These are phyloP conservation scores for Cynopterus sphinx DNA, from an alignment of 2,797 vertebrate species.

Conservation along the genomic window DNA sequence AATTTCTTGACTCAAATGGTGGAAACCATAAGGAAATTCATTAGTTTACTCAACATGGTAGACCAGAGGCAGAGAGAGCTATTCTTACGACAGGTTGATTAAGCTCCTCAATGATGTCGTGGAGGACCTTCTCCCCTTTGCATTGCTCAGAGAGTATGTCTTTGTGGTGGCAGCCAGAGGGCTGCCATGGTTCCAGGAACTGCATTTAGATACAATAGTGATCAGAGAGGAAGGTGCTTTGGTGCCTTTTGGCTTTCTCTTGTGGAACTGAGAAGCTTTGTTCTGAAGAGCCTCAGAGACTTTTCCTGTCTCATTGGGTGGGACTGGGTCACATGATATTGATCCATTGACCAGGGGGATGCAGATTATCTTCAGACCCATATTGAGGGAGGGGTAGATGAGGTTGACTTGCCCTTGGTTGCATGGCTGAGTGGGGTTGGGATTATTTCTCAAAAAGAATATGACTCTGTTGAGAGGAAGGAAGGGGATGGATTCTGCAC, in stretches of 20 bases:
- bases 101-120: neutral
- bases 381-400: neutral
- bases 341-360: neutral
- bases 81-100: neutral
- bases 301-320: neutral
- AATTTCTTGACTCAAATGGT: neutral
- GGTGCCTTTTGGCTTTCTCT: neutral
- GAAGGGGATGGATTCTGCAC: neutral
- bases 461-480: neutral
- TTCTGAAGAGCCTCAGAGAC: too few relatives aligned
- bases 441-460: neutral
- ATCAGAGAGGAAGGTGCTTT: neutral
- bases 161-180: neutral
- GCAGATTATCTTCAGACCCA: neutral
- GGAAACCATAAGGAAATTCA: neutral
- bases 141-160: neutral
- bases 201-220: neutral
- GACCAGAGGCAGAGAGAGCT: neutral
- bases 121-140: neutral
- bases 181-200: neutral
- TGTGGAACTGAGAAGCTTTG: neutral
- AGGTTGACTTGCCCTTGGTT: neutral
- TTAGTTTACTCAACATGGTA: neutral
- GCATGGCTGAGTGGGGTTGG: rapidly evolving
- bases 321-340: neutral